Evolutionary conservation across 2,888 invertebrate species (phyloP).

Genomic region (Drosophila suboccidentalis): DNA sequence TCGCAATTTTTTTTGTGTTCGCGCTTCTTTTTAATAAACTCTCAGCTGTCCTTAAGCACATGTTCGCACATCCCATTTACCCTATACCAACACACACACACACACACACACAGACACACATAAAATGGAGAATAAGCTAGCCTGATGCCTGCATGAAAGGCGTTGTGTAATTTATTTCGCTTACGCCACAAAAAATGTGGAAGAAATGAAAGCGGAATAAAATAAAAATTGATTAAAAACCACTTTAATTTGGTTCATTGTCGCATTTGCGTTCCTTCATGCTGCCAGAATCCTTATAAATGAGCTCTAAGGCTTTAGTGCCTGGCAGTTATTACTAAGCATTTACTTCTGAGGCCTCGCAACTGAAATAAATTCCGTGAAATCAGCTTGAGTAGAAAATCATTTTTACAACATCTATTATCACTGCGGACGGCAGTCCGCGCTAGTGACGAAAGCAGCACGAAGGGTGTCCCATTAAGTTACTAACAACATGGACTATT

Average conservation of each 20-base stretch:
- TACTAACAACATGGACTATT: too few relatives aligned
- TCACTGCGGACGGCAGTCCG: too few relatives aligned
- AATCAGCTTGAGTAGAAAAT: not conserved
- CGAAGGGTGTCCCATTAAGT: too few relatives aligned
- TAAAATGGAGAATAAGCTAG: constrained; percentile 3
- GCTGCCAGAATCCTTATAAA: constrained; percentile 38
- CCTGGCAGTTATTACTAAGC: constrained; percentile 19
- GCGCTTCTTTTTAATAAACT: constrained; percentile 73
- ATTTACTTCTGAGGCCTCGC: not conserved
- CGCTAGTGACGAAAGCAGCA: too few relatives aligned
- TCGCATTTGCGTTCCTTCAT: constrained; percentile 46
- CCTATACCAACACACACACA: constrained; percentile 27
- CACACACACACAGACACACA: constrained; percentile 7
- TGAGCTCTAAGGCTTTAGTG: constrained; percentile 22
- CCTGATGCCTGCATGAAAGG: constrained; percentile 47
- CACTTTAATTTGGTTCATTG: constrained; percentile 72
- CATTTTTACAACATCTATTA: too few relatives aligned
- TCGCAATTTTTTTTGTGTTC: constrained; percentile 43
- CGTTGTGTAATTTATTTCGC: constrained; percentile 66
- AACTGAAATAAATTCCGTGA: not conserved
- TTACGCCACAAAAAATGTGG: constrained; percentile 27
- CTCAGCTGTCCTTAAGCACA: constrained; percentile 61
- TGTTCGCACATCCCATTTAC: constrained; percentile 58
- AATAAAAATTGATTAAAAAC: constrained; percentile 72
- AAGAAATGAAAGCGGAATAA: constrained; percentile 16